phyloP scores from a whole-genome alignment of 2,888 invertebrate genomes.

The Cephus rjabovi region DNA sequence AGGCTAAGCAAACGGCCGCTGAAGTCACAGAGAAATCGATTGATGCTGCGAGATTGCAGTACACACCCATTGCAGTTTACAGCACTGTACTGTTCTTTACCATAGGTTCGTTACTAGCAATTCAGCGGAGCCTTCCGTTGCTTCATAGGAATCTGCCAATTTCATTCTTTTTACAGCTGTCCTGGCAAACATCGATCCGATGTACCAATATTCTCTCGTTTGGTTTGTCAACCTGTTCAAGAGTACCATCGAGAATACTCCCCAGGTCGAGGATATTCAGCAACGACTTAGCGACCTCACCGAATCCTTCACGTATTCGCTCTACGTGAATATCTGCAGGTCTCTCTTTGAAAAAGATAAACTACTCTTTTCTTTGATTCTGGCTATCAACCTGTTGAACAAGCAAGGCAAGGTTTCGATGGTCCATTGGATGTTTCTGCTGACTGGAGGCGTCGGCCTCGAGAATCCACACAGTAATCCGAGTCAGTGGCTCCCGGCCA shows the following conservation, averaged over 20 bases:
- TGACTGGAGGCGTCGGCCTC: slow-evolving; percentile 88
- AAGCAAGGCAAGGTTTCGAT: slow-evolving; percentile 73
- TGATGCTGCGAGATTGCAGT: slow-evolving; percentile 84
- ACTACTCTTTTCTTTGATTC: slow-evolving; percentile 85
- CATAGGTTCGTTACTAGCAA: slow-evolving; percentile 72
- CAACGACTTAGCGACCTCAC: slow-evolving; percentile 81
- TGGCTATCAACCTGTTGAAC: slow-evolving; percentile 79
- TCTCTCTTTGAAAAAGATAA: slow-evolving; percentile 97
- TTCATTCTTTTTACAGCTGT: slow-evolving; percentile 72
- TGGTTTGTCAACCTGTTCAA: slow-evolving; percentile 95
- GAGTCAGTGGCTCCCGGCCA: slow-evolving; percentile 77
- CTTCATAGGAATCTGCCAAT: neutral
- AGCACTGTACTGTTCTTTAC: slow-evolving; percentile 93
- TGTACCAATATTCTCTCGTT: slow-evolving; percentile 95
- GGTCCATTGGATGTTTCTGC: slow-evolving; percentile 85
- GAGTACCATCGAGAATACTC: slow-evolving; percentile 87
- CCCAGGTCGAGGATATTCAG: slow-evolving; percentile 82
- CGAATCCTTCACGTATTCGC: slow-evolving; percentile 87
- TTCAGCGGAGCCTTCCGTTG: neutral
- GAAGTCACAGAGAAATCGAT: slow-evolving; percentile 92
- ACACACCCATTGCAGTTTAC: slow-evolving; percentile 89
- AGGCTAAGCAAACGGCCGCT: slow-evolving; percentile 89
- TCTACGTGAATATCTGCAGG: slow-evolving; percentile 92
- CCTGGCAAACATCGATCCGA: slow-evolving; percentile 92
- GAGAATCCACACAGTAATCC: slow-evolving; percentile 82